Percentiles rank a stretch among this genome's conserved stretches.
phyloP scores from a whole-genome alignment of 2,113 vertebrate genomes.

The Pseudorhombus dupliciocellatus region DNA sequence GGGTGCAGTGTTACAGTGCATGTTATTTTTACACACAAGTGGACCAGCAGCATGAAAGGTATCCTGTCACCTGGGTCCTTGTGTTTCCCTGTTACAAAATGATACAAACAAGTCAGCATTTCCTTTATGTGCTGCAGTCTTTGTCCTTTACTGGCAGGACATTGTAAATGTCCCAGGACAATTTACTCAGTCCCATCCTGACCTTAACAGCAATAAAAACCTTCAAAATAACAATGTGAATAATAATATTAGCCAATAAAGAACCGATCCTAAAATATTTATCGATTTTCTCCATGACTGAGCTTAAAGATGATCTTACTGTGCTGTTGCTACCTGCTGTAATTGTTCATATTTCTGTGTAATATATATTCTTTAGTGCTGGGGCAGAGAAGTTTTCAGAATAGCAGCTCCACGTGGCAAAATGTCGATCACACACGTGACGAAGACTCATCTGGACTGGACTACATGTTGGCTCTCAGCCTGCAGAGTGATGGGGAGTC shows the following conservation, averaged over 20 bases:
- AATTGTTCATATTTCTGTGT: not conserved
- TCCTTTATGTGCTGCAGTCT: no score
- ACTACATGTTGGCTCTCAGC: slow-evolving; percentile 91
- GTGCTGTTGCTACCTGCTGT: not conserved
- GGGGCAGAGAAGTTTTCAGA: slow-evolving; percentile 66
- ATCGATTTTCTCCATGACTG: not conserved
- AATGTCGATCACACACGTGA: slow-evolving; percentile 48
- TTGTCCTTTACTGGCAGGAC: no score
- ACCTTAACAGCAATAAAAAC: no score
- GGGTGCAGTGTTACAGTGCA: not conserved
- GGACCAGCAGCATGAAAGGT: not conserved
- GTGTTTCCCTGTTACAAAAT: not conserved
- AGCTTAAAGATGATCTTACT: not conserved
- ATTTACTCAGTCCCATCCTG: no score
- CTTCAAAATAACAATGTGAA: no score
- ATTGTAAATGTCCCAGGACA: no score
- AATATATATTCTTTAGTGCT: slow-evolving; percentile 58
- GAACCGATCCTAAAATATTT: no score
- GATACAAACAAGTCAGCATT: not conserved
- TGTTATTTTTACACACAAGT: not conserved
- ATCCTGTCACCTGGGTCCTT: not conserved
- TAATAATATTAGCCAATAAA: no score
- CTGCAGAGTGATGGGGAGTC: slow-evolving; percentile 84
- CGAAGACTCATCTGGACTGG: slow-evolving; percentile 83
- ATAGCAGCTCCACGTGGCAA: slow-evolving; percentile 69